phyloP scores from a whole-genome alignment of 2,888 invertebrate genomes.

The Lomographa bimaculata region DNA sequence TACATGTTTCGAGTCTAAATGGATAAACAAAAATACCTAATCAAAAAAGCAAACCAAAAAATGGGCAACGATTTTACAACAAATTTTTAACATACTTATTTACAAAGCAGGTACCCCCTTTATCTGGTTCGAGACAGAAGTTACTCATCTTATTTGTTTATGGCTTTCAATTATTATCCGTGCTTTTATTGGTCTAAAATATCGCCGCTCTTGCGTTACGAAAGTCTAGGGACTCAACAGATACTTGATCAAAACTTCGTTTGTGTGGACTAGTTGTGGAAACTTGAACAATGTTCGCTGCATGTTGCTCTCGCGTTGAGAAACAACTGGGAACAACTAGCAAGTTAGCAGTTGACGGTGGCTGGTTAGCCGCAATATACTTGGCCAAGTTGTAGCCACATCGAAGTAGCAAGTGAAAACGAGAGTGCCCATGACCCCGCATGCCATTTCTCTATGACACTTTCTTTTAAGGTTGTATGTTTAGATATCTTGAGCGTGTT shows the following conservation, averaged over 20 bases:
- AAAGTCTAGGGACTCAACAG: conserved; percentile 50
- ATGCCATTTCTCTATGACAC: conserved; percentile 49
- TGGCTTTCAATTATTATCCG: conserved; percentile 39
- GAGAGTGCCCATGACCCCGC: conserved; percentile 48
- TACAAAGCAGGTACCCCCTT: conserved; percentile 3
- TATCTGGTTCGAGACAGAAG: not conserved
- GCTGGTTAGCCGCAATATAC: conserved; percentile 26
- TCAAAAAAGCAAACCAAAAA: no score
- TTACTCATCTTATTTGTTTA: no score
- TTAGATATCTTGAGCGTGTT: conserved; percentile 3
- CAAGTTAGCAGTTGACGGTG: conserved; percentile 31
- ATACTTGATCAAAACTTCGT: conserved; percentile 32
- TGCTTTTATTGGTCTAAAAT: no score
- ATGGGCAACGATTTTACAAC: no score
- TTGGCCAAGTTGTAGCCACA: conserved; percentile 36
- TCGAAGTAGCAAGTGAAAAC: conserved; percentile 51
- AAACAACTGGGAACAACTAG: conserved; percentile 29
- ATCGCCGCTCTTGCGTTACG: no score
- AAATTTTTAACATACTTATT: no score
- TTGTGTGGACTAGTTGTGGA: conserved; percentile 30
- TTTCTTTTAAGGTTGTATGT: conserved; percentile 31
- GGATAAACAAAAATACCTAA: not conserved
- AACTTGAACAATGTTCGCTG: conserved; percentile 32
- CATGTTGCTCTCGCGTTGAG: conserved; percentile 27
- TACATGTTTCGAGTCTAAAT: conserved; percentile 1